Base-by-base conservation (phyloP, 2,113 vertebrate genomes). In the human (Homo sapiens) region DNA sequence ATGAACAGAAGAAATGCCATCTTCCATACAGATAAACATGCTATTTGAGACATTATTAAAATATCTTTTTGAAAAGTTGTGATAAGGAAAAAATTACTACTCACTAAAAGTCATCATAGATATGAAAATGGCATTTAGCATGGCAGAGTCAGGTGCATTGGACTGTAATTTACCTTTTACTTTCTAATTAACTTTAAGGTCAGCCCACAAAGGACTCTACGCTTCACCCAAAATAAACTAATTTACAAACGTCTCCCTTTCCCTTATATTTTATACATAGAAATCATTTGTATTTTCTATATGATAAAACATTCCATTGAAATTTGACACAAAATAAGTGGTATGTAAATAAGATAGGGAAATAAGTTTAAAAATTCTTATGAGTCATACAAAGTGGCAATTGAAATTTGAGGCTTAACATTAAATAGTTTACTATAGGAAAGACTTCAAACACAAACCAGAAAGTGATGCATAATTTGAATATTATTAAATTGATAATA, bases 111-210 rank as follows among this genome's bases (percentile, higher is more conserved):
- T 76, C 86, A 92, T 64, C 43, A 80, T 48, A 7, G 40, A 52
- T 90, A 13, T 90, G 20, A 57, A n/a, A 91, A 90, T 88, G 86
- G 68, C n/a, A 96, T 94, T 95, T 94, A 89, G 45, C 45, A 68
- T 25, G 43, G 35, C 57, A 87, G 25, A 48, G n/a, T 86, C 55
- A 61, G 57, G 61, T 52, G 50, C 40, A 75, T 2, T 95, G 22
- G 35, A 43, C 6, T 88, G n/a, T n/a, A 96, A 96, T 88, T 96
- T 92, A 93, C n/a, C 38, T 96, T 94, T 93, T 45, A 94, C 45
- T 90, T 97, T 89, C 92, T 97, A 96, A 86, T 97, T 93, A 94
- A 93, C 10, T 93, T 86, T 96, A 95, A 96, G 64, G 66, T 95
- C 90, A 96, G 2, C 75, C 17, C 50, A 32, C 17, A 94, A 35